Conservation (phyloP, 2,888 invertebrate species). For the Caenorhabditis sulstoni region DNA sequence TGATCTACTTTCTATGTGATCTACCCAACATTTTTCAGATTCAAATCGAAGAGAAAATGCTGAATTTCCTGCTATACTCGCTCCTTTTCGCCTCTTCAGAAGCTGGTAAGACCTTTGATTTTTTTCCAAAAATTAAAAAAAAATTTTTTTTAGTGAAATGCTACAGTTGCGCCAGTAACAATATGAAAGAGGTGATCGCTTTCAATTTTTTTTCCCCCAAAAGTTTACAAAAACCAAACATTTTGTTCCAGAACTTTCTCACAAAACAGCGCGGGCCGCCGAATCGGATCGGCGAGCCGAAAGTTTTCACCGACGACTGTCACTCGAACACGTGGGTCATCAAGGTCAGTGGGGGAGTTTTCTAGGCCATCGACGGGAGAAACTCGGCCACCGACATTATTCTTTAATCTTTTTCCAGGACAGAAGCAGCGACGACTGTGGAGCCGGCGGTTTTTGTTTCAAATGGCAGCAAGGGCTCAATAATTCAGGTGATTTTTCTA, state of each 20-base stretch:
- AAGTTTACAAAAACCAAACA: neutral
- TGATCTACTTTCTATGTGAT: neutral
- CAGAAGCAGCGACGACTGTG: conserved; percentile 77
- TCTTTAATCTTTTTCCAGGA: conserved; percentile 51
- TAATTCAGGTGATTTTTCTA: conserved; percentile 68
- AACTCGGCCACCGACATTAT: too few species aligned
- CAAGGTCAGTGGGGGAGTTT: conserved; percentile 32
- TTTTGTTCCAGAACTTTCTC: conserved; percentile 77
- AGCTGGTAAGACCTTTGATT: neutral
- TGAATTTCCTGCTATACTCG: conserved; percentile 32
- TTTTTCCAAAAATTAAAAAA: neutral
- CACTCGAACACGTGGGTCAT: conserved; percentile 76
- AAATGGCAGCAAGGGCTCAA: conserved; percentile 79
- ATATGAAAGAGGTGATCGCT: conserved; percentile 71
- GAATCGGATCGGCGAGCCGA: conserved; percentile 69
- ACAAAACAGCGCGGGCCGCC: conserved; percentile 74
- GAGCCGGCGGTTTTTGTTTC: conserved; percentile 69
- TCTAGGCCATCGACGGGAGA: too few species aligned
- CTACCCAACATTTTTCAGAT: neutral
- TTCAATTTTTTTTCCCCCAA: too few species aligned
- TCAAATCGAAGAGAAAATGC: too few species aligned
- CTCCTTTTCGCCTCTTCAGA: conserved; percentile 29
- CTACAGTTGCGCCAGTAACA: conserved; percentile 78
- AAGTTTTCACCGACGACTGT: conserved; percentile 76
- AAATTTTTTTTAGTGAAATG: conserved; percentile 70